Evolutionary conservation across 2,888 invertebrate species (phyloP).

Genomic region (Drosophila greeni): DNA sequence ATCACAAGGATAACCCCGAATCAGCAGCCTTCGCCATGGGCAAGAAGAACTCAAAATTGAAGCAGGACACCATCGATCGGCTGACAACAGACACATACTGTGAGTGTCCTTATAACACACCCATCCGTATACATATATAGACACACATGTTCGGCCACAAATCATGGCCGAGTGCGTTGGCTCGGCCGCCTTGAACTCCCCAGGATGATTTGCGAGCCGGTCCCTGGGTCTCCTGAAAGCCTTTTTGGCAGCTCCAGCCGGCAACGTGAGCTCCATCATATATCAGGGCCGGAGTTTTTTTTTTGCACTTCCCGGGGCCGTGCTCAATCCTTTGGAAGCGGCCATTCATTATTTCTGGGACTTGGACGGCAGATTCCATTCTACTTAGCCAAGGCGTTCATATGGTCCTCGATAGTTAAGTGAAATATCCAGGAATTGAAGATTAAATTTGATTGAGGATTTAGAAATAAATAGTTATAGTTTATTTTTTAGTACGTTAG

Average conservation of each 20-base stretch:
- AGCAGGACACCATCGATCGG: constrained; percentile 95
- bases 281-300: constrained; percentile 11
- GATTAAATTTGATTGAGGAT: background rate
- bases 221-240: constrained; percentile 51
- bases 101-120: constrained; percentile 81
- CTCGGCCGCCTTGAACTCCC: constrained; percentile 59
- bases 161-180: constrained; percentile 42
- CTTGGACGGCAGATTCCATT: constrained; percentile 1
- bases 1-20: constrained; percentile 1
- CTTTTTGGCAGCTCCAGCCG: constrained; percentile 59
- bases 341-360: constrained; percentile 21
- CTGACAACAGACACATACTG: constrained; percentile 96
- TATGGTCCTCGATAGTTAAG: background rate
- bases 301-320: background rate
- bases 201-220: constrained; percentile 20
- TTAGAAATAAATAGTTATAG: background rate
- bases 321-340: constrained; percentile 9
- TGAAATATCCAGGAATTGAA: background rate
- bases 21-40: constrained; percentile 84
- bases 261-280: constrained; percentile 22
- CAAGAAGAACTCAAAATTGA: constrained; percentile 97
- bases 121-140: background rate
- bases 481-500: background rate
- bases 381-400: background rate
- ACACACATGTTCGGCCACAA: constrained; percentile 32